Evolutionary conservation across 2,113 vertebrate species (phyloP), one percentile per base, ranked within the genome.

Genomic region (Oncorhynchus tshawytscha): DNA sequence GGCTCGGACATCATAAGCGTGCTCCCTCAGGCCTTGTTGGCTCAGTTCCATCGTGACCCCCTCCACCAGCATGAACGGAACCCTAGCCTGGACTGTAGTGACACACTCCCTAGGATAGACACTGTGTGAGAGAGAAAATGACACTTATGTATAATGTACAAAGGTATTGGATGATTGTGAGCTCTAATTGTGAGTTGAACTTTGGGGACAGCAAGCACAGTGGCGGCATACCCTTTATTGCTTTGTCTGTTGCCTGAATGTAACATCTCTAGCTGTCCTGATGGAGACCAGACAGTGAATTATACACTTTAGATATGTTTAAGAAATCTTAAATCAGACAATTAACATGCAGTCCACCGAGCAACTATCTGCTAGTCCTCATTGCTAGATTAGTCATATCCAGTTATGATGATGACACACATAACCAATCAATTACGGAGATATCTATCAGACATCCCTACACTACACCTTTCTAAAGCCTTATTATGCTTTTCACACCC

Each of bases 11-110:
- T 87, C 80, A 78, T 81, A 70, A 75, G 86, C 82, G 71, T 76
- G 67, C 76, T 90, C 81, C 82, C 87, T 79, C 69, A 73, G 87
- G 87, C 84, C 79, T 79, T 1, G 75, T 82, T 90, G 82, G 87
- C 87, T 73, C 77, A 66, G 70, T 77, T 87, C 81, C 84, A 89
- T 74, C 81, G 27, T 76, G 74, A 83, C 81, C 70, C 9, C 75
- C 9, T 57, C 31, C 69, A 31, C 24, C n/a, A 82, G 60, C 76
- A 5, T 29, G 24, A 15, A 25, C 27, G 11, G 3, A 57, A 57
- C 54, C 13, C 66, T 48, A 48, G 59, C 65, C 70, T 70, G n/a
- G 4, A 64, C 29, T 24, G 31, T 54, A 45, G 51, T 70, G 69
- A 73, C 71, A 72, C 59, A 25, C 59, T 67, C 27, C 25, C 64